Conservation (phyloP, 2,113 vertebrate species). For the Podilymbus podiceps region DNA sequence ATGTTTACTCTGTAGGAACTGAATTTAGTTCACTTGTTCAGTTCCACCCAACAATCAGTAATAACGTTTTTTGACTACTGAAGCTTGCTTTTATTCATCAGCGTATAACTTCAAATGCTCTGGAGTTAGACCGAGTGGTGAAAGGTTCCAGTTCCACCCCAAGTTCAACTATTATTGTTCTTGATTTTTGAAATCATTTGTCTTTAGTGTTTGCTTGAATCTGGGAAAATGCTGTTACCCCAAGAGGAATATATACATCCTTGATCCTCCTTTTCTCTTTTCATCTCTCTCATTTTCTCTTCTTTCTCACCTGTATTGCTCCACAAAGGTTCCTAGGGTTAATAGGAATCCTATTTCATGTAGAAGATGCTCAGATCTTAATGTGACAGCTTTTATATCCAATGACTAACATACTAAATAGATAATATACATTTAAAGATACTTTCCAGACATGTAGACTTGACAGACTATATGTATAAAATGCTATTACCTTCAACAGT, state of each 20-base stretch:
- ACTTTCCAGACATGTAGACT: neutral
- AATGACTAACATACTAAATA: neutral
- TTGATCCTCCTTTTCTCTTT: neutral
- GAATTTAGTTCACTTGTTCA: neutral
- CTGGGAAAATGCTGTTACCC: neutral
- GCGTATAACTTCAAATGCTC: neutral
- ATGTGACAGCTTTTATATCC: neutral
- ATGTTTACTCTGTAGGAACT: neutral
- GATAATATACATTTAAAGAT: neutral
- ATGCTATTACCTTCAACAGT: neutral
- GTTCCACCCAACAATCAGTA: neutral
- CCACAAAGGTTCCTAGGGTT: neutral
- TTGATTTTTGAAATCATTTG: neutral
- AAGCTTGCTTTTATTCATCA: neutral
- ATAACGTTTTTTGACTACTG: neutral
- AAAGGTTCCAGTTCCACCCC: neutral
- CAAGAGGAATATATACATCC: neutral
- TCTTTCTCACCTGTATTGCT: neutral
- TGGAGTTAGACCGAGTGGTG: neutral
- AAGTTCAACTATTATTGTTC: neutral
- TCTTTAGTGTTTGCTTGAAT: neutral
- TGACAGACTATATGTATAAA: neutral
- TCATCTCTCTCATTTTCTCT: neutral
- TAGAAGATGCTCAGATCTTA: neutral
- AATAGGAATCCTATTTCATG: neutral